Evolutionary conservation across 2,113 vertebrate genomes (phyloP).

Genomic region (Laticauda colubrina): DNA sequence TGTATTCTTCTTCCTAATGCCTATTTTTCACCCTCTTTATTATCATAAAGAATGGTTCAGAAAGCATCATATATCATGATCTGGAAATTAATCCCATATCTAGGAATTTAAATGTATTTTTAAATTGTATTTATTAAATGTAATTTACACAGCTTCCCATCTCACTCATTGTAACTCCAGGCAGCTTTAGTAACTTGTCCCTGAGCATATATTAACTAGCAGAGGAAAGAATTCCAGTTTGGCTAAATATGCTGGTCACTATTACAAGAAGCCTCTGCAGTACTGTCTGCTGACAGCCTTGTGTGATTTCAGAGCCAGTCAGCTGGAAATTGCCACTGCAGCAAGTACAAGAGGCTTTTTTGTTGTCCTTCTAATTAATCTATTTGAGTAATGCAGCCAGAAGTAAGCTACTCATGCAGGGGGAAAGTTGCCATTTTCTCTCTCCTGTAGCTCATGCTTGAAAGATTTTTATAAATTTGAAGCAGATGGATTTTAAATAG

Average conservation of each 20-base stretch:
- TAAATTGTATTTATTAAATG: not conserved
- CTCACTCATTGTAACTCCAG: not conserved
- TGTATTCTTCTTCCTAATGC: not conserved
- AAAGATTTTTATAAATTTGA: not conserved
- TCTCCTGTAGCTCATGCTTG: not conserved
- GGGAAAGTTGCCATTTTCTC: not conserved
- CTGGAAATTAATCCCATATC: not conserved
- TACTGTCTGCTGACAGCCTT: not conserved
- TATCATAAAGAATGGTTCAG: not conserved
- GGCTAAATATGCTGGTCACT: not conserved
- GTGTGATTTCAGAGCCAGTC: constrained; percentile 19
- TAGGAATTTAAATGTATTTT: not conserved
- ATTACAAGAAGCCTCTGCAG: not conserved
- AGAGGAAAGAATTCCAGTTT: not conserved
- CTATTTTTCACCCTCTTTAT: not conserved
- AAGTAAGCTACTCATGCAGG: not conserved
- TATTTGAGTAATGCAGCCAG: constrained; percentile 17
- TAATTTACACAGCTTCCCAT: not conserved
- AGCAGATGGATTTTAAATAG: not conserved
- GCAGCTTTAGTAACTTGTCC: not conserved
- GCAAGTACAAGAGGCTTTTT: constrained; percentile 15
- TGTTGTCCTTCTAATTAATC: not conserved
- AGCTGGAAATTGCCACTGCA: constrained; percentile 30
- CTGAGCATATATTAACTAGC: not conserved
- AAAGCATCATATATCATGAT: not conserved